Evolutionary conservation across 2,797 vertebrate species (phyloP).

Genomic region (Propithecus perrieri): DNA sequence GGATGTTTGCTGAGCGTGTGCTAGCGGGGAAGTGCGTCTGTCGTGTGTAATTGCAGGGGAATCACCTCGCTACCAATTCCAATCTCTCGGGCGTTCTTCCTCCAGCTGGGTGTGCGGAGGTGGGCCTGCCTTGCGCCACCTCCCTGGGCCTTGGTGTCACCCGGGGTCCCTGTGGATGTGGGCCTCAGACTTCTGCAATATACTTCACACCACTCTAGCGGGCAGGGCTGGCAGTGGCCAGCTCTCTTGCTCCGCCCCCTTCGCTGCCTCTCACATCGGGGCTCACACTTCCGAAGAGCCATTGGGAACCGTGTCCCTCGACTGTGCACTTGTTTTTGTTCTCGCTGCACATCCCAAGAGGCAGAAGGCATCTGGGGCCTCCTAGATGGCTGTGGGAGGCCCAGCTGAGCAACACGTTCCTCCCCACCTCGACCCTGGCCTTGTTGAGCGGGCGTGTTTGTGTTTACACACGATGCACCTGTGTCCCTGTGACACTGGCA

Average conservation of each 20-base stretch:
- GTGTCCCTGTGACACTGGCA: not conserved
- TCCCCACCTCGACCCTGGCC: rapidly evolving
- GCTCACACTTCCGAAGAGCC: not conserved
- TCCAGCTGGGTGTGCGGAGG: not conserved
- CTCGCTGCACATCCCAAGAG: not conserved
- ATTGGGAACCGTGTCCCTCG: rapidly evolving
- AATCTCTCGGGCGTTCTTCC: not conserved
- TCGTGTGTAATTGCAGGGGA: not conserved
- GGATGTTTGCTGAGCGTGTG: no score
- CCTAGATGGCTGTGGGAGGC: not conserved
- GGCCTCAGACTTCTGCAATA: not conserved
- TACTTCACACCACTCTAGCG: rapidly evolving
- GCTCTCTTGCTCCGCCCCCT: rapidly evolving
- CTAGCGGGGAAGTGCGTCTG: not conserved
- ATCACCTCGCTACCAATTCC: not conserved
- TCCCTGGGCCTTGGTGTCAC: not conserved
- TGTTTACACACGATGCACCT: not conserved
- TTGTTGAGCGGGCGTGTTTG: rapidly evolving
- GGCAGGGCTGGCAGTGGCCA: not conserved
- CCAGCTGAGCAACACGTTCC: rapidly evolving
- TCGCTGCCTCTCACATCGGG: rapidly evolving
- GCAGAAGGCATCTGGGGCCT: not conserved
- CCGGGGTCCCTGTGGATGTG: not conserved
- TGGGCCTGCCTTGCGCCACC: no score
- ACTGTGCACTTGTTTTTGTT: not conserved